Percentiles rank a stretch among this genome's conserved stretches.
Conservation (phyloP, 2,797 vertebrate genomes). For the Sylvia borin region DNA sequence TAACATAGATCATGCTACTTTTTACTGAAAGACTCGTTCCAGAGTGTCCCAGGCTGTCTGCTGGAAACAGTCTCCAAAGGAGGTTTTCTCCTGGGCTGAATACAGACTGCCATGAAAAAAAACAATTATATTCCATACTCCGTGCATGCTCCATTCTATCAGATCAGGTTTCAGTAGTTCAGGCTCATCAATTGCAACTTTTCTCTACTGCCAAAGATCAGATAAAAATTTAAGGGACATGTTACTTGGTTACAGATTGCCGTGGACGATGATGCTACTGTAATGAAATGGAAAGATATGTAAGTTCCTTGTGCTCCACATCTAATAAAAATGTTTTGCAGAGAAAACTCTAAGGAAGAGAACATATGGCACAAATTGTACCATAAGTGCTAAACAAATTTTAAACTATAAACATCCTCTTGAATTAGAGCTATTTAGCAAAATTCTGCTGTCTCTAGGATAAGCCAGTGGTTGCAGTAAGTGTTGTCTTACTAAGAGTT, state of each 20-base stretch:
- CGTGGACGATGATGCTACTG: neutral
- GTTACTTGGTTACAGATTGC: constrained; percentile 3
- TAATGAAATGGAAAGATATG: constrained; percentile 7
- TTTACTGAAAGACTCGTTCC: neutral
- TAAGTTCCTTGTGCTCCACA: neutral
- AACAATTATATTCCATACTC: neutral
- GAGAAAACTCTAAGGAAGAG: constrained; percentile 62
- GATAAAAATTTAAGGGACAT: neutral
- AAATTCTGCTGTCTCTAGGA: constrained; percentile 50
- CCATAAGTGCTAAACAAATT: constrained; percentile 51
- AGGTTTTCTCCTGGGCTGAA: neutral
- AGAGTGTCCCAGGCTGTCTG: neutral
- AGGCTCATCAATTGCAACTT: neutral
- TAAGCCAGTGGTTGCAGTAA: constrained; percentile 21
- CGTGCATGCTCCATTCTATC: neutral
- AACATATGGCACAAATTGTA: constrained; percentile 68
- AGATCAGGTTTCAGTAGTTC: neutral
- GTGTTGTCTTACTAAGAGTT: constrained; percentile 34
- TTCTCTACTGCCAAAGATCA: neutral
- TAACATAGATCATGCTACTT: neutral
- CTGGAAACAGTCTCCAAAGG: neutral
- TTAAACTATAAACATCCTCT: constrained; percentile 67
- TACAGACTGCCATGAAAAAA: neutral
- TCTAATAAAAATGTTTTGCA: constrained; percentile 22
- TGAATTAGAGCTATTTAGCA: constrained; percentile 50